These are phyloP conservation scores for Ormyrus pomaceus DNA, from an alignment of 2,888 invertebrate genomes.

Conservation along the genomic window DNA sequence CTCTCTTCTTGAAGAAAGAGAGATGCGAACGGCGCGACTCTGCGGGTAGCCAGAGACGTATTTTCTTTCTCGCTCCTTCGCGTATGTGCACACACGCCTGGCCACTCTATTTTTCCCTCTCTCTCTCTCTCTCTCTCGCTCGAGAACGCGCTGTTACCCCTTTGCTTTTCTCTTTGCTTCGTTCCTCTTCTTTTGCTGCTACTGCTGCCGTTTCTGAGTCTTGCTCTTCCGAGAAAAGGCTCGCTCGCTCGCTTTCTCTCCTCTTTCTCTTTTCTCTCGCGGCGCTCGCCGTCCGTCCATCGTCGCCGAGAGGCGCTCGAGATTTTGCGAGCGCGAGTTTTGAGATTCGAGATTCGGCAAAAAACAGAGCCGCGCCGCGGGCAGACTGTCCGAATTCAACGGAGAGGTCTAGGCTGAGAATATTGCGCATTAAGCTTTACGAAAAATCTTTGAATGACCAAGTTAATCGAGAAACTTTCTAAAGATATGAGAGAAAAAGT, in stretches of 20 bases:
- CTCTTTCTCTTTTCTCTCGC: neutral
- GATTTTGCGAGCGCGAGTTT: constrained; percentile 42
- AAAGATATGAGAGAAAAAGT: no score
- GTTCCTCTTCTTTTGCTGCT: constrained; percentile 39
- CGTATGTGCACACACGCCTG: constrained; percentile 42
- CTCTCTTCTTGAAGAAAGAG: constrained; percentile 36
- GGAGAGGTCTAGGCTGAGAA: neutral
- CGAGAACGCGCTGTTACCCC: neutral
- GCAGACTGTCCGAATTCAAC: neutral
- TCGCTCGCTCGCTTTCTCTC: constrained; percentile 39
- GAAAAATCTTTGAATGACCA: no score
- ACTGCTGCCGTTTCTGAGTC: constrained; percentile 23
- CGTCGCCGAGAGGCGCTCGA: constrained; percentile 27
- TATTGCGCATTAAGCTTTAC: no score
- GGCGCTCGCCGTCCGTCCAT: constrained; percentile 1
- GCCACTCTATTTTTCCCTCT: constrained; percentile 56
- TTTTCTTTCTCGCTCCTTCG: constrained; percentile 24
- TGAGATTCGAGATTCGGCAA: constrained; percentile 52
- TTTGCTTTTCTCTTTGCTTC: neutral
- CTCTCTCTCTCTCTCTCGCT: constrained; percentile 15
- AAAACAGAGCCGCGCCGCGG: constrained; percentile 36
- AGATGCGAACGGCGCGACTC: constrained; percentile 60
- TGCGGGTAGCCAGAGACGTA: constrained; percentile 70
- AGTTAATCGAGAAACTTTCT: no score
- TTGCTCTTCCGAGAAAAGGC: constrained; percentile 21